A percentile compares a stretch with the other conserved stretches of the same genome.
phyloP scores from a whole-genome alignment of 2,113 vertebrate genomes.

The Trematomus loennbergii region DNA sequence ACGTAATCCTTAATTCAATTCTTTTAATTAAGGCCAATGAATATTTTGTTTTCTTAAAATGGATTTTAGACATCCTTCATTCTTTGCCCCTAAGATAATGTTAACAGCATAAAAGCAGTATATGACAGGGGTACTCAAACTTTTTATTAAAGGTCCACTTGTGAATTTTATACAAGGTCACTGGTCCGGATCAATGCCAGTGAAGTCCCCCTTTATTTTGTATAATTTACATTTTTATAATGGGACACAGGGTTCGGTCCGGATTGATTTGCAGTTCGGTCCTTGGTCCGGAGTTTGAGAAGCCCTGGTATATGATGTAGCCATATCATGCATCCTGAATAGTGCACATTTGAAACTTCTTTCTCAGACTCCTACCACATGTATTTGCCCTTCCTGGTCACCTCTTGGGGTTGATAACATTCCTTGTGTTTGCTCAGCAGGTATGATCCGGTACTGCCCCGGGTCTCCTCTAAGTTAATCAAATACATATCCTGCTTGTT shows the following conservation, averaged over 20 bases:
- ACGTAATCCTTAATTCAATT: not conserved
- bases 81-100: not conserved
- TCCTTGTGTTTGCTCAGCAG: not conserved
- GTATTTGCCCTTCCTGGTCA: not conserved
- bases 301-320: too few relatives aligned
- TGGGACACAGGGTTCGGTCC: too few relatives aligned
- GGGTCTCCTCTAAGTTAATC: not conserved
- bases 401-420: not conserved
- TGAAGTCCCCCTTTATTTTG: too few relatives aligned
- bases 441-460: not conserved
- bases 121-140: too few relatives aligned
- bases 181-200: too few relatives aligned
- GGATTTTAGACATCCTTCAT: not conserved
- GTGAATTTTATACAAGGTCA: too few relatives aligned
- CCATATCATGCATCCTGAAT: not conserved
- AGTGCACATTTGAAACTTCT: not conserved
- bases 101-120: not conserved
- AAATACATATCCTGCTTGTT: conserved; percentile 45
- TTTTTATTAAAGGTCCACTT: too few relatives aligned
- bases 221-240: too few relatives aligned
- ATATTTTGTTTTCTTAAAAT: too few relatives aligned
- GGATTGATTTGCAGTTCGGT: too few relatives aligned
- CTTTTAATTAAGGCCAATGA: too few relatives aligned
- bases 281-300: too few relatives aligned
- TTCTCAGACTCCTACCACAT: not conserved